Base-by-base conservation (phyloP, 2,113 vertebrate genomes). In the Oreochromis niloticus region DNA sequence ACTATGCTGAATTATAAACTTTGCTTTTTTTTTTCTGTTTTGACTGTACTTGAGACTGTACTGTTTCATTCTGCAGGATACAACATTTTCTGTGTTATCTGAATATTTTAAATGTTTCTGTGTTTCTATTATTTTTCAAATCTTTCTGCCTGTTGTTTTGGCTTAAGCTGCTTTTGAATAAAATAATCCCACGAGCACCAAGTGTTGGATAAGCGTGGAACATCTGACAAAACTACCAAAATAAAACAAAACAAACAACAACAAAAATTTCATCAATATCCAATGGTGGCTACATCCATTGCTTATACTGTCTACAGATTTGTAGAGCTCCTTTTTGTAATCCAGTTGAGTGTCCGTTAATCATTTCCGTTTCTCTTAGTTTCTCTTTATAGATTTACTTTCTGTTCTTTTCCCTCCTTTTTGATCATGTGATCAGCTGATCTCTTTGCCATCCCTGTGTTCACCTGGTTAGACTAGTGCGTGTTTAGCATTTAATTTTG, bases 231-330 rank as follows among this genome's bases (percentile, higher is more conserved):
- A 36, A 41, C 11, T 41, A 68, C 41, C 61, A n/a, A 63, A 63
- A n/a, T 0, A 59, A 61, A 66, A 43, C 12, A 43, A 66, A 68
- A 66, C 9, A 41, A 68, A 68, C 3, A 14, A 22, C n/a, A 43
- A 41, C 0, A 24, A 71, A 39, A 22, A 0, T 3, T 12, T 14
- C 0, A 41, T 13, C 61, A 68, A 0, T 68, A 41, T 22, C 7
- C 19, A 1, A 17, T 66, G 34, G 61, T 39, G 17, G 17, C 34
- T 66, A 19, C 34, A 39, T 39, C 19, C 34, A 66, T 3, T 66
- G 19, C 19, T 66, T 66, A 4, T 66, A 13, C 34, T 22, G 34
- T 39, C 19, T 66, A 66, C 61, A 13, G 61, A 66, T 39, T 66
- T 39, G 10, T n/a, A n/a, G 17, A 66, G 34, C 19, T 66, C 34